Conservation (phyloP, 2,113 vertebrate genomes). For the Tragelaphus scriptus region DNA sequence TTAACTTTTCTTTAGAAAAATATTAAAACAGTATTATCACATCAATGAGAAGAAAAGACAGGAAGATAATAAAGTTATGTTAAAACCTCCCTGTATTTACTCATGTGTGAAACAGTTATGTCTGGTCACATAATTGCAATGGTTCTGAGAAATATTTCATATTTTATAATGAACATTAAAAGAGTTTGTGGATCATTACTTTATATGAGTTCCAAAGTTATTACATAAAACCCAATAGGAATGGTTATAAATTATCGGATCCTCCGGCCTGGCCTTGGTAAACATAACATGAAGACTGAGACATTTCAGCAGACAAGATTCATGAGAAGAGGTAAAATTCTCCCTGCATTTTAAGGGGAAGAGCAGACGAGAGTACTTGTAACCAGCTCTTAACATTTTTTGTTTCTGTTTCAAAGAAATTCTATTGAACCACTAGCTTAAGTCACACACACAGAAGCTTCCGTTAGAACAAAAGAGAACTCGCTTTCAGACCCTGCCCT, state of each 20-base stretch:
- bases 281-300: conserved; percentile 82
- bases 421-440: conserved; percentile 56
- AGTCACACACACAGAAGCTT: conserved; percentile 42
- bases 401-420: conserved; percentile 69
- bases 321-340: conserved; percentile 71
- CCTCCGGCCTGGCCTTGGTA: conserved; percentile 83
- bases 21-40: conserved; percentile 89
- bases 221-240: conserved; percentile 89
- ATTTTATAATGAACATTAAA: conserved; percentile 93
- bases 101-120: conserved; percentile 90
- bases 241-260: conserved; percentile 86
- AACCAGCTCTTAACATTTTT: conserved; percentile 64
- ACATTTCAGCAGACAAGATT: conserved; percentile 75
- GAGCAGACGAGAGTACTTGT: conserved; percentile 50
- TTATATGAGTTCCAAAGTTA: conserved; percentile 91
- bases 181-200: conserved; percentile 92
- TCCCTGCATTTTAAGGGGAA: conserved; percentile 53
- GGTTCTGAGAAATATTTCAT: conserved; percentile 89
- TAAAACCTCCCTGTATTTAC: conserved; percentile 88
- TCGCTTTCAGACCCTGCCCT: conserved; percentile 17
- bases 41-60: conserved; percentile 87
- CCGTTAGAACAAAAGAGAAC: conserved; percentile 68
- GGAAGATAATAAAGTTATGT: conserved; percentile 89
- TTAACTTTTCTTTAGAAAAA: conserved; percentile 87
- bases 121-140: conserved; percentile 89